Base-by-base conservation (phyloP, 2,113 vertebrate genomes). In the Cisticola juncidis region DNA sequence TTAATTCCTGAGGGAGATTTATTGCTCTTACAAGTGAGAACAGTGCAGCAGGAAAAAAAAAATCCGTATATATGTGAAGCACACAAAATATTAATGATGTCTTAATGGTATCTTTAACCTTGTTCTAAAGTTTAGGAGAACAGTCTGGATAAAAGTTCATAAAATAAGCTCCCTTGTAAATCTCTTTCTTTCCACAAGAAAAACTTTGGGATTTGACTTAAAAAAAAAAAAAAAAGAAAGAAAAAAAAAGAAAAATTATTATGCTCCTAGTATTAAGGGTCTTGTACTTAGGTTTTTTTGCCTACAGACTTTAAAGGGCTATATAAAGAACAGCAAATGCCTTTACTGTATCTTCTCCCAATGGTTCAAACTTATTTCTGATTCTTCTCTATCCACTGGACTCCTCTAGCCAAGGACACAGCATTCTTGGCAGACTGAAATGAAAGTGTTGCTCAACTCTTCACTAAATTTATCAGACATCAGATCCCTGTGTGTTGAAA, bases 71-170 rank as follows among this genome's bases (percentile, higher is more conserved):
- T 92, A 83, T 66, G 64, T 29, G 84, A 95, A 96, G 86, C 60
- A 93, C 25, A 87, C 85, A 83, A 97, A 96, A 97, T 96, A 97
- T 94, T 97, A 97, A 97, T 90, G 90, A 89, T 35, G 6, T 56
- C 60, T 97, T 95, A 92, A 90, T 87, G 69, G 74, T 48, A 38
- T 40, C 80, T 77, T 97, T 86, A 92, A 93, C 86, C 80, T 86
- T 86, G 70, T 78, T 87, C 35, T 4, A 53, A 95, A 76, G 78
- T 74, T 93, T 73, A 93, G 61, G 40, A 60, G 38, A 50, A 69
- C 33, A 81, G 31, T n/a, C 44, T 71, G 48, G 29, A 74, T 68
- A 72, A 62, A 96, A 81, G 19, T 71, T 90, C 18, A 45, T 68
- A 14, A 77, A 62, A 79, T 72, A 85, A 85, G 17, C 64, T 68